phyloP scores from a whole-genome alignment of 2,888 invertebrate genomes.

The Phytoseiulus persimilis region DNA sequence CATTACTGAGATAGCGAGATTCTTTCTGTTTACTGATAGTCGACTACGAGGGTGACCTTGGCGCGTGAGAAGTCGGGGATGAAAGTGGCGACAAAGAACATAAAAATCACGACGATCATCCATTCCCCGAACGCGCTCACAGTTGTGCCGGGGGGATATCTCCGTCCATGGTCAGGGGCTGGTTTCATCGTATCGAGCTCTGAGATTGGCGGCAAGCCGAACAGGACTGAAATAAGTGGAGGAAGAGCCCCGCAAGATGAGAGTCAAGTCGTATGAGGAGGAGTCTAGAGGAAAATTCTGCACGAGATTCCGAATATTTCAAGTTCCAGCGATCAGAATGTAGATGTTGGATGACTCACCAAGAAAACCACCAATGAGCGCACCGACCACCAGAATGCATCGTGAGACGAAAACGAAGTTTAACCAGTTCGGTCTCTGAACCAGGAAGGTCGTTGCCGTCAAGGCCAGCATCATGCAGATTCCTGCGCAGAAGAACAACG shows the following conservation, averaged over 20 bases:
- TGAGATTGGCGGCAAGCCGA: not conserved
- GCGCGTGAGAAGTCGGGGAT: conserved; percentile 15
- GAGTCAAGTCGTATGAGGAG: no score
- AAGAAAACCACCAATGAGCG: not conserved
- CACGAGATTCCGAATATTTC: no score
- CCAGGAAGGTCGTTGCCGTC: not conserved
- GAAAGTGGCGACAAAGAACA: conserved; percentile 14
- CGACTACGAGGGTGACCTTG: conserved; percentile 29
- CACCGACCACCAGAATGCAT: not conserved
- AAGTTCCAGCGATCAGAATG: no score
- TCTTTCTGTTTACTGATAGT: not conserved
- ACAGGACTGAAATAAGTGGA: not conserved
- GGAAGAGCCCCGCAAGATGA: not conserved
- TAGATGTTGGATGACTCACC: not conserved
- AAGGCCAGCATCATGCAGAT: not conserved
- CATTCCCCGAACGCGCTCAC: conserved; percentile 32
- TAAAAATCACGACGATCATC: conserved; percentile 33
- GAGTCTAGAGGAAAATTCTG: no score
- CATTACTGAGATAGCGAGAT: not conserved
- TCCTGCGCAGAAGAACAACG: not conserved
- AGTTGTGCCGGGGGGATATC: not conserved
- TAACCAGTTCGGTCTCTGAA: conserved; percentile 15
- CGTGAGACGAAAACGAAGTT: not conserved
- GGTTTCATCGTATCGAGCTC: conserved; percentile 10
- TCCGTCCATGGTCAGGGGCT: conserved; percentile 12